Base-by-base conservation (phyloP, 1,140 invertebrate species). In the Aplysia californica region DNA sequence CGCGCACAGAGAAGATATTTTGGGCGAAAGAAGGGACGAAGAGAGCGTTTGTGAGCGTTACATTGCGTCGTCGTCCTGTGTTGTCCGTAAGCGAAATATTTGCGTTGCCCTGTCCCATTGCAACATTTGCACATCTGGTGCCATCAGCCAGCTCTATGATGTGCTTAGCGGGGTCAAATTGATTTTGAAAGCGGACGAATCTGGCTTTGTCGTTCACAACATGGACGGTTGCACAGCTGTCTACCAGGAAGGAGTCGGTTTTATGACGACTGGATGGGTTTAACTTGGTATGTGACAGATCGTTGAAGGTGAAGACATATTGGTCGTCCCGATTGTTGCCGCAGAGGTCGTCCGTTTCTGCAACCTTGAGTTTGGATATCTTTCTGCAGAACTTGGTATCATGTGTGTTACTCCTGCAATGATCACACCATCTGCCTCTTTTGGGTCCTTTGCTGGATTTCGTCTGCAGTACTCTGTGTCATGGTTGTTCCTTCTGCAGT, bases 211-310 rank as follows among this genome's bases (percentile, higher is more conserved):
- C 67, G 39, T 31, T 76, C 23, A 79, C 31, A 21, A 79, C 77
- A 36, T 79, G 78, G 4, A 75, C 31, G 18, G 78, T 78, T 33
- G 78, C 78, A 20, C 78, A 64, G 71, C 66, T 64, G 65, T 77
- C 75, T 26, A 79, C 78, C 6, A 79, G 66, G 5, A 79, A 26
- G 44, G 38, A 31, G 6, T 39, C 61, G 10, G 18, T 38, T 77
- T 61, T n/a, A n/a, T n/a, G n/a, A n/a, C n/a, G n/a, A n/a, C n/a
- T n/a, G n/a, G n/a, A n/a, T n/a, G n/a, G n/a, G n/a, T n/a, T n/a
- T n/a, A n/a, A n/a, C n/a, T 61, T n/a, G 44, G 44, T 50, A 15
- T 50, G 44, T 50, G 44, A 15, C n/a, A 10, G n/a, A 10, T 50
- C n/a, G 44, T 50, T 50, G n/a, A 50, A 50, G n/a, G 44, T n/a